phyloP scores from a whole-genome alignment of 2,113 vertebrate genomes.

The Anhinga rufa region DNA sequence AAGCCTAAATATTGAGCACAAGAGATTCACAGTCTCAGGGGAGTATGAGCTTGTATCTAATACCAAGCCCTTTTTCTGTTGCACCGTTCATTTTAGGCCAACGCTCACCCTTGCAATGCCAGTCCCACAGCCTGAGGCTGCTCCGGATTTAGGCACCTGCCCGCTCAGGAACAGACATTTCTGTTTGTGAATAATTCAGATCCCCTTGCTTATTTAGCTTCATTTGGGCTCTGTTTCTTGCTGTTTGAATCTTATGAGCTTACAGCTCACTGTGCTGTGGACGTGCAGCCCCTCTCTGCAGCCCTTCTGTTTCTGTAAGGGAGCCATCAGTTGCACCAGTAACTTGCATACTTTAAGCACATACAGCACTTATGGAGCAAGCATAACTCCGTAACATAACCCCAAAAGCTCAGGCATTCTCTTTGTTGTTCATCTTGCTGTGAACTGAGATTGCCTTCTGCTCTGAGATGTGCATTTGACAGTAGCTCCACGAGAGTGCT shows the following conservation, averaged over 20 bases:
- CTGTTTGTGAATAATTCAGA: not conserved
- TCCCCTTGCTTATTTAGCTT: not conserved
- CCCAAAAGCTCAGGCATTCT: not conserved
- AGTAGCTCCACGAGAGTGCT: not conserved
- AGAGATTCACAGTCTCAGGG: not conserved
- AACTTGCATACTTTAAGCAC: not conserved
- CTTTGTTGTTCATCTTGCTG: not conserved
- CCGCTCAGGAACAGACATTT: not conserved
- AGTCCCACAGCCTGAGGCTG: slow-evolving; percentile 9
- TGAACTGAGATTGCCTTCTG: not conserved
- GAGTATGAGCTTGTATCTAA: not conserved
- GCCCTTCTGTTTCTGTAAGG: not conserved
- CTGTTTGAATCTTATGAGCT: not conserved
- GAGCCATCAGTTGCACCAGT: not conserved
- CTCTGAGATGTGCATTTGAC: not conserved
- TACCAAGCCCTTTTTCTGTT: not conserved
- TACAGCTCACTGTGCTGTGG: not conserved
- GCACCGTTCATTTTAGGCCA: slow-evolving; percentile 54
- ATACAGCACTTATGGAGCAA: not conserved
- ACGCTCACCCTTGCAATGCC: not conserved
- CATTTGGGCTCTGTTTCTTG: not conserved
- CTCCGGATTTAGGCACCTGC: slow-evolving; percentile 27
- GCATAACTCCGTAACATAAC: not conserved
- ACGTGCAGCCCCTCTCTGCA: not conserved
- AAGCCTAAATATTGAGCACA: not conserved